Conservation (phyloP, 1,140 invertebrate species). For the Ceratina japonica region DNA sequence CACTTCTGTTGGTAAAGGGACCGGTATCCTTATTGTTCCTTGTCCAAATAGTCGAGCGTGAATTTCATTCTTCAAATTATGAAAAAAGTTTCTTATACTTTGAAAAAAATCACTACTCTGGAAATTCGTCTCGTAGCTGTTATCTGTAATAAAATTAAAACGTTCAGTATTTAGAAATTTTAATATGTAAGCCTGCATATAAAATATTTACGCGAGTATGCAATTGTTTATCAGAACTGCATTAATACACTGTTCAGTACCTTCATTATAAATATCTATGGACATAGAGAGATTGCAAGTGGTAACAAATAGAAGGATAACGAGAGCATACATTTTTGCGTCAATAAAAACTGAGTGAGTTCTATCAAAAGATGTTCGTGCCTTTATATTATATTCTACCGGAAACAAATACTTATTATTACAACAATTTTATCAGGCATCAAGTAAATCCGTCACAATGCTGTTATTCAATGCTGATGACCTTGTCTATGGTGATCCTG, state of each 20-base stretch:
- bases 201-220: no score
- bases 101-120: constrained; percentile 54
- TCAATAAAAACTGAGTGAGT: constrained; percentile 13
- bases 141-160: constrained; percentile 12
- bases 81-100: constrained; percentile 63
- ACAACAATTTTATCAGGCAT: constrained; percentile 61
- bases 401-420: constrained; percentile 57
- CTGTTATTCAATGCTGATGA: constrained; percentile 28
- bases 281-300: constrained; percentile 28
- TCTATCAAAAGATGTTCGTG: constrained; percentile 21
- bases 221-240: neutral
- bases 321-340: constrained; percentile 42
- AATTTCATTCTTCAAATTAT: constrained; percentile 50
- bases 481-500: constrained; percentile 38
- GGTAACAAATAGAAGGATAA: constrained; percentile 29
- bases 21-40: neutral
- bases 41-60: constrained; percentile 2
- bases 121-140: neutral
- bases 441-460: constrained; percentile 38
- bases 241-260: constrained; percentile 12
- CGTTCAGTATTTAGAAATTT: neutral
- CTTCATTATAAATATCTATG: constrained; percentile 24
- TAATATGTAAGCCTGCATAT: no score
- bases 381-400: constrained; percentile 51
- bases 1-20: constrained; percentile 21